A percentile compares a stretch with the other conserved stretches of the same genome.
Evolutionary conservation across 2,888 invertebrate species (phyloP).

Genomic region (Lapara coniferarum): DNA sequence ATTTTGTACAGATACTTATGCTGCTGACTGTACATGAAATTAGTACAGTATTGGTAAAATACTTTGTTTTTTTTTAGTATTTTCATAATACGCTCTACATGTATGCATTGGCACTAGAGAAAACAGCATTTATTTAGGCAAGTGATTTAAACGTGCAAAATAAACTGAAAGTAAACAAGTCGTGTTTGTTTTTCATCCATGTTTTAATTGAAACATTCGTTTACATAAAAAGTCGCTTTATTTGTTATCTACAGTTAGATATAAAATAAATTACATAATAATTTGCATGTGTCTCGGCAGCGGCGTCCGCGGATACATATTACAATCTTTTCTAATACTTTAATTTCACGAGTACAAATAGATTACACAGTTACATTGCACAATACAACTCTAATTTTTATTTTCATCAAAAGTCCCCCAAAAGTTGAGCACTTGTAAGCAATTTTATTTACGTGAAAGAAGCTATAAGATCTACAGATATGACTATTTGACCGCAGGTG

Average conservation of each 20-base stretch:
- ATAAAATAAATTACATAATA: slow-evolving; percentile 83
- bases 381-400: slow-evolving; percentile 39
- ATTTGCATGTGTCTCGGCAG: slow-evolving; percentile 61
- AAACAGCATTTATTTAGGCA: not conserved
- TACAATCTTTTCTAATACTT: slow-evolving; percentile 36
- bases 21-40: too few species aligned
- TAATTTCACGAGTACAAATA: slow-evolving; percentile 32
- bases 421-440: slow-evolving; percentile 29
- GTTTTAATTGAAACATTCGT: slow-evolving; percentile 15
- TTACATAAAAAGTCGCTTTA: slow-evolving; percentile 72
- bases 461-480: slow-evolving; percentile 22
- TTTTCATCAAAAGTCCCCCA: slow-evolving; percentile 31
- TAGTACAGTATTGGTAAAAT: too few species aligned
- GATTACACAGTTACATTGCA: slow-evolving; percentile 42
- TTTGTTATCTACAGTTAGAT: slow-evolving; percentile 83
- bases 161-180: slow-evolving; percentile 12
- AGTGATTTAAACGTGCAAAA: slow-evolving; percentile 2
- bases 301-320: slow-evolving; percentile 61
- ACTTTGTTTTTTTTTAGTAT: not conserved
- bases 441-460: slow-evolving; percentile 18
- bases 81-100: not conserved
- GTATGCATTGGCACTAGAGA: not conserved
- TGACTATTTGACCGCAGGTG: slow-evolving; percentile 8
- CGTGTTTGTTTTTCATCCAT: slow-evolving; percentile 7
- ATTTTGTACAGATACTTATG: too few species aligned